Conservation (phyloP, 2,888 invertebrate species). For the Phalangium opilio region DNA sequence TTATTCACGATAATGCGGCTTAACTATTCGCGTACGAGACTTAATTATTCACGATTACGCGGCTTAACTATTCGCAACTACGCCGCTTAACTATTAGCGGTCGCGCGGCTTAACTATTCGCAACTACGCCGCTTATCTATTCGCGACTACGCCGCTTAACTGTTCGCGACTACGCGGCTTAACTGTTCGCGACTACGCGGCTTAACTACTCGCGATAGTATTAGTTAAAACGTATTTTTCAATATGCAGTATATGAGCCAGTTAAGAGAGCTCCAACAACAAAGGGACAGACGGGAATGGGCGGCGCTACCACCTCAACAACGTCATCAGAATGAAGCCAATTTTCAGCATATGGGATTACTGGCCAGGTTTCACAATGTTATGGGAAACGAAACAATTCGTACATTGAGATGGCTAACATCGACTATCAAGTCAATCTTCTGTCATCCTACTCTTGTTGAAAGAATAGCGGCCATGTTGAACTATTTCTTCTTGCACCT, state of each 20-base stretch:
- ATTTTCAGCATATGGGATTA: constrained; percentile 60
- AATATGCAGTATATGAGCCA: constrained; percentile 64
- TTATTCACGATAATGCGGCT: too few relatives aligned
- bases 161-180: too few relatives aligned
- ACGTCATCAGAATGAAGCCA: constrained; percentile 53
- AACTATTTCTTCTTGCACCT: constrained; percentile 81
- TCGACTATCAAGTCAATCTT: constrained; percentile 63
- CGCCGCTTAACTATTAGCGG: too few relatives aligned
- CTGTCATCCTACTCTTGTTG: constrained; percentile 78
- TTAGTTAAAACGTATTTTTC: too few relatives aligned
- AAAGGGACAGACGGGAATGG: constrained; percentile 63
- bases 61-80: too few relatives aligned
- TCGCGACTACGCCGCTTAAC: too few relatives aligned
- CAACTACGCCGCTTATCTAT: too few relatives aligned
- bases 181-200: too few relatives aligned
- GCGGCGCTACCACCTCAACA: constrained; percentile 48
- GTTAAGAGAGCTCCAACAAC: constrained; percentile 59
- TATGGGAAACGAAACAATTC: constrained; percentile 72
- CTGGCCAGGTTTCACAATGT: constrained; percentile 80
- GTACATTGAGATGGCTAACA: constrained; percentile 49
- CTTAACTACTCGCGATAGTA: too few relatives aligned
- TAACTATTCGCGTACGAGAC: too few relatives aligned
- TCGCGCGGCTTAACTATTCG: too few relatives aligned
- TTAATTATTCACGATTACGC: too few relatives aligned
- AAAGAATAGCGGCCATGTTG: constrained; percentile 83